Percentiles rank a stretch among this genome's conserved stretches.
These are phyloP conservation scores for Scaptomyza pallida DNA, from an alignment of 1,140 invertebrate genomes.

Conservation along the genomic window DNA sequence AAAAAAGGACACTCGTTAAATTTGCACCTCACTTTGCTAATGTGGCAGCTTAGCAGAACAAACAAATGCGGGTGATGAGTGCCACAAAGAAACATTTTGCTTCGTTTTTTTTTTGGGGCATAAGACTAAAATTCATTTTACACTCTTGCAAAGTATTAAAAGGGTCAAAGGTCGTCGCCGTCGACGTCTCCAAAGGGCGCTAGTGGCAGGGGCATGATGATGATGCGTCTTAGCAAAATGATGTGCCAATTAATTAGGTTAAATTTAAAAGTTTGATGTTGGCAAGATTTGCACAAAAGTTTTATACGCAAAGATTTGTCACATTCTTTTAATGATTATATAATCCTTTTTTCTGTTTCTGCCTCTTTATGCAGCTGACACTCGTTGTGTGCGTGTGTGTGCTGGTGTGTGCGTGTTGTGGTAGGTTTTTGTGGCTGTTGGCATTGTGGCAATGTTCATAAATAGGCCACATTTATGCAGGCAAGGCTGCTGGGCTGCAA, in stretches of 20 bases:
- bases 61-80: slow-evolving; percentile 14
- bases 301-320: neutral
- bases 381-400: neutral
- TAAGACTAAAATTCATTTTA: slow-evolving; percentile 38
- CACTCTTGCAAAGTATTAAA: slow-evolving; percentile 46
- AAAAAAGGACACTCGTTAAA: slow-evolving; percentile 76
- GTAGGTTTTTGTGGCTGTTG: slow-evolving; percentile 3
- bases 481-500: slow-evolving; percentile 10
- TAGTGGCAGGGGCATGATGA: neutral
- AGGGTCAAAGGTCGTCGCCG: slow-evolving; percentile 48
- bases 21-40: slow-evolving; percentile 79
- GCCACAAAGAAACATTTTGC: slow-evolving; percentile 17
- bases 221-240: slow-evolving; percentile 22
- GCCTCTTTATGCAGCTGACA: neutral
- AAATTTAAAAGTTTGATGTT: slow-evolving; percentile 43
- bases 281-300: slow-evolving; percentile 22
- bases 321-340: neutral
- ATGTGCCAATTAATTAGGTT: slow-evolving; percentile 69
- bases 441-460: slow-evolving; percentile 26
- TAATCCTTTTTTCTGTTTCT: neutral
- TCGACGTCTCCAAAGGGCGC: neutral
- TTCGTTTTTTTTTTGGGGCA: slow-evolving; percentile 19
- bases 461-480: slow-evolving; percentile 49
- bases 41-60: slow-evolving; percentile 69
- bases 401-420: neutral